phyloP scores from a whole-genome alignment of 2,888 invertebrate species.

The Drosophila siamana region DNA sequence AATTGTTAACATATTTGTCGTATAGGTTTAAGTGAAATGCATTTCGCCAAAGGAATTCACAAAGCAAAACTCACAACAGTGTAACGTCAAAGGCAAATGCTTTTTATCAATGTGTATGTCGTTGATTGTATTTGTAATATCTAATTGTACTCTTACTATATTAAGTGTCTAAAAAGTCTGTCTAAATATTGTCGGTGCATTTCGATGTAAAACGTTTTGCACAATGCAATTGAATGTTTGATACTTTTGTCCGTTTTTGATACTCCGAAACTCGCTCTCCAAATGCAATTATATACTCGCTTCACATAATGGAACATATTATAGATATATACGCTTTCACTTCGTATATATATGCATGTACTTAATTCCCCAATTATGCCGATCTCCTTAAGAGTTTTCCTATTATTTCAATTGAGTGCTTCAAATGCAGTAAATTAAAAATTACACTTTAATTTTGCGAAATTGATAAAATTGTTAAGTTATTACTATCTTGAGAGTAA shows the following conservation, averaged over 20 bases:
- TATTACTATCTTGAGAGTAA: constrained; percentile 15
- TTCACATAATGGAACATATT: constrained; percentile 24
- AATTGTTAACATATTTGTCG: constrained; percentile 60
- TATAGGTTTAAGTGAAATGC: constrained; percentile 58
- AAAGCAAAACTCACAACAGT: constrained; percentile 46
- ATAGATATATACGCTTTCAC: constrained; percentile 5
- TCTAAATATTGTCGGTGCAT: constrained; percentile 47
- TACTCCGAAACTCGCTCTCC: constrained; percentile 69
- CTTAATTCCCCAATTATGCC: constrained; percentile 52
- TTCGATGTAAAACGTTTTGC: constrained; percentile 30
- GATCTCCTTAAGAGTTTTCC: constrained; percentile 61
- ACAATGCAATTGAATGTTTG: constrained; percentile 60
- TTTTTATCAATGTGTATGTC: constrained; percentile 49
- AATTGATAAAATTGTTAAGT: constrained; percentile 35
- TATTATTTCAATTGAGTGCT: constrained; percentile 1
- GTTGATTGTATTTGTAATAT: constrained; percentile 42
- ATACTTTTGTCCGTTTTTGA: constrained; percentile 70
- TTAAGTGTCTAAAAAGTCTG: constrained; percentile 53
- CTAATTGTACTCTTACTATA: constrained; percentile 37
- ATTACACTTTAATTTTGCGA: constrained; percentile 15
- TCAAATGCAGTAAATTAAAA: not conserved
- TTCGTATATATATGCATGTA: constrained; percentile 49
- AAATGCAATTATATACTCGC: constrained; percentile 51
- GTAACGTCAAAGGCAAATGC: constrained; percentile 56
- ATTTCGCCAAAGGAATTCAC: constrained; percentile 77